phyloP scores from a whole-genome alignment of 2,113 vertebrate genomes.

The Albula glossodonta region DNA sequence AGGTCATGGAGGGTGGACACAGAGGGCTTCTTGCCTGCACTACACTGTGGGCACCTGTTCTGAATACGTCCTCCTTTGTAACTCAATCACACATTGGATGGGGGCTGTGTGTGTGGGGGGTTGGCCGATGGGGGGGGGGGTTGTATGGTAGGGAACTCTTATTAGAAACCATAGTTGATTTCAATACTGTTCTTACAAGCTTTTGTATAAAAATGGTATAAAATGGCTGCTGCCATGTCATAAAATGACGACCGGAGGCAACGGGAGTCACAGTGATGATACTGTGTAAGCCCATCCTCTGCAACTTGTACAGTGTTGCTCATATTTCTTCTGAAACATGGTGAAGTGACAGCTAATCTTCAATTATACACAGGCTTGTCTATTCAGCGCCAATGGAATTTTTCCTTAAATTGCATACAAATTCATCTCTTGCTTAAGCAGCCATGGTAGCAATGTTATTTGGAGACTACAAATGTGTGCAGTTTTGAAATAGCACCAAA shows the following conservation, averaged over 20 bases:
- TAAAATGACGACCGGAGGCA: neutral
- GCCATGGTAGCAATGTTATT: neutral
- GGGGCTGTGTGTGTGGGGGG: constrained; percentile 26
- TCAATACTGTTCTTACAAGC: constrained; percentile 54
- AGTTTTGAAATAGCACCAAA: neutral
- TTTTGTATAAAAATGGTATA: constrained; percentile 9
- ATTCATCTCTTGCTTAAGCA: neutral
- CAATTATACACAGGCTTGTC: neutral
- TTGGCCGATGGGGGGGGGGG: too few relatives aligned
- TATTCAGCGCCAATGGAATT: neutral
- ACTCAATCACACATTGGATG: constrained; percentile 67
- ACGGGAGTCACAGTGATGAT: neutral
- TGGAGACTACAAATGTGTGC: neutral
- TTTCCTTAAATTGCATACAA: neutral
- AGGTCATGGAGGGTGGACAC: constrained; percentile 65
- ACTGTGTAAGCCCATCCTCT: neutral
- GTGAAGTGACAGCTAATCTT: neutral
- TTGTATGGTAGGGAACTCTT: constrained; percentile 64
- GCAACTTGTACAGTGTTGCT: neutral
- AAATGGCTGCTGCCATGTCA: neutral
- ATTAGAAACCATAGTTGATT: constrained; percentile 61
- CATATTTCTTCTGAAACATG: neutral
- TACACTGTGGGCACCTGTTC: constrained; percentile 72
- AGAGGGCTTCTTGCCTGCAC: constrained; percentile 60
- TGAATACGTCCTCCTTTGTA: constrained; percentile 68